These are phyloP conservation scores for Stercorarius parasiticus DNA, from an alignment of 2,113 vertebrate genomes.

Conservation along the genomic window DNA sequence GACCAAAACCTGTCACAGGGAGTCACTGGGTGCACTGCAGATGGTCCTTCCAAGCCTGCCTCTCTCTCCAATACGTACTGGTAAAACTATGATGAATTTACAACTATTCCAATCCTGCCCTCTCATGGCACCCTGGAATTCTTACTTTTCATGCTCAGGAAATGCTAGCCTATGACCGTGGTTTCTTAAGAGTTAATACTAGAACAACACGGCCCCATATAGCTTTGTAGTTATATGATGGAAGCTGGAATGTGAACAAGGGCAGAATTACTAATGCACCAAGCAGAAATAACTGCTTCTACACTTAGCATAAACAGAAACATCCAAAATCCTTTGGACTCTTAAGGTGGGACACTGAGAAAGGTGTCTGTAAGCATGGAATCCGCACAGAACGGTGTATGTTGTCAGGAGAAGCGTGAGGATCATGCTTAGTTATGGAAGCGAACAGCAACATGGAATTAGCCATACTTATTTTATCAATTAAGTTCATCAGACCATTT, in stretches of 20 bases:
- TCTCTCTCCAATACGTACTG: neutral
- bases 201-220: neutral
- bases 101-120: neutral
- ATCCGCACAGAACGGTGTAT: fast-evolving
- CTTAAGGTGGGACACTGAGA: neutral
- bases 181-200: neutral
- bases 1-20: neutral
- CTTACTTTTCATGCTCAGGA: neutral
- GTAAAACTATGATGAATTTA: neutral
- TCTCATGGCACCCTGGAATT: neutral
- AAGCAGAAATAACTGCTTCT: neutral
- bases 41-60: neutral
- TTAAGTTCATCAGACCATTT: neutral
- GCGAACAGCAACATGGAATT: neutral
- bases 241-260: neutral
- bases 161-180: fast-evolving
- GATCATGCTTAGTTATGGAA: neutral
- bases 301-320: neutral
- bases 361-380: neutral
- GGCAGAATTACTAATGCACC: neutral
- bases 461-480: neutral
- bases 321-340: neutral
- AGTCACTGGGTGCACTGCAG: neutral
- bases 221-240: neutral
- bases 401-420: neutral